These are phyloP conservation scores for Cottoperca gobio DNA, from an alignment of 2,797 vertebrate genomes.

Conservation along the genomic window DNA sequence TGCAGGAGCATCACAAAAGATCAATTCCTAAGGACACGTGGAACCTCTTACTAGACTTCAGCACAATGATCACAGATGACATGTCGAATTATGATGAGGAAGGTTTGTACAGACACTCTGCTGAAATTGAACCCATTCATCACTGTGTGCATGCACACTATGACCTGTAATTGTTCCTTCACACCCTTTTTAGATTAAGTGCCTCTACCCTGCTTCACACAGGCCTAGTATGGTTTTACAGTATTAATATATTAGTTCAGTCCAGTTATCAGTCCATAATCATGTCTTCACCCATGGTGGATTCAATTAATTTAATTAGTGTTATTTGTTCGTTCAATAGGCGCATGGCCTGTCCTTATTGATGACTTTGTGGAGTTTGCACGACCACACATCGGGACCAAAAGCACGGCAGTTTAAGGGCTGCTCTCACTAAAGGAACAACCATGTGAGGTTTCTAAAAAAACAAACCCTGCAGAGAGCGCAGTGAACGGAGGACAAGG, in stretches of 20 bases:
- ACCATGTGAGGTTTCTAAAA: constrained; percentile 89
- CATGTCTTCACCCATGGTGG: not conserved
- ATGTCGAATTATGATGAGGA: constrained; percentile 99
- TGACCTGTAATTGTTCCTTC: not conserved
- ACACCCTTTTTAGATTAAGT: not conserved
- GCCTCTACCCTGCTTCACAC: not conserved
- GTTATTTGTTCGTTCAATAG: constrained; percentile 69
- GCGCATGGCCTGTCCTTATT: constrained; percentile 98
- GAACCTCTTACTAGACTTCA: constrained; percentile 99
- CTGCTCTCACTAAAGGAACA: constrained; percentile 76
- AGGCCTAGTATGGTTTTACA: not conserved
- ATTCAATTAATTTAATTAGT: not conserved
- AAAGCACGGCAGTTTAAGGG: constrained; percentile 95
- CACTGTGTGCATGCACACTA: not conserved
- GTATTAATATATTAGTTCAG: not conserved
- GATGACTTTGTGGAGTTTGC: constrained; percentile 99
- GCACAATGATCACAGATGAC: constrained; percentile 98
- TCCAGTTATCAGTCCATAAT: not conserved
- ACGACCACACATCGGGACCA: constrained; percentile 96
- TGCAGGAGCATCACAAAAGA: constrained; percentile 97
- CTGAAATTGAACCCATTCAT: constrained; percentile 1
- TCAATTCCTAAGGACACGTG: constrained; percentile 99
- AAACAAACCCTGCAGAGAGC: constrained; percentile 51
- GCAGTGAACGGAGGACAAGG: constrained; percentile 87
- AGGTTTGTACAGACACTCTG: constrained; percentile 83